Conservation (phyloP, 2,113 vertebrate genomes). For the Isichthys henryi region DNA sequence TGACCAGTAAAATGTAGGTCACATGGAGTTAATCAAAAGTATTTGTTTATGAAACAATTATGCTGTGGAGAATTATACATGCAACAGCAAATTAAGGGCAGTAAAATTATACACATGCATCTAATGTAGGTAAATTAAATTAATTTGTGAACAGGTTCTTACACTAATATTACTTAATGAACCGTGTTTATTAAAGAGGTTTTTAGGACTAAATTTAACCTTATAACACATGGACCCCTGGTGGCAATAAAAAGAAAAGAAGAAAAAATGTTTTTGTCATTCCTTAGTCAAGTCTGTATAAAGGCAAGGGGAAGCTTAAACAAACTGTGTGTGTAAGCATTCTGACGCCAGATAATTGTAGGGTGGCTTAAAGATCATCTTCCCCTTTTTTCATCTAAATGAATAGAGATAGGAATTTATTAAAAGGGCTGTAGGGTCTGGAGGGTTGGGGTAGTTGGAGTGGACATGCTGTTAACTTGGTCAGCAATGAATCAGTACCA, state of each 20-base stretch:
- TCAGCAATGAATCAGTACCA: slow-evolving; percentile 20
- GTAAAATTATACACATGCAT: neutral
- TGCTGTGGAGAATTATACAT: neutral
- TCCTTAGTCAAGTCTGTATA: slow-evolving; percentile 30
- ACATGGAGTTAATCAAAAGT: neutral
- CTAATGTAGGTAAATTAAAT: neutral
- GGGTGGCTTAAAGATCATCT: slow-evolving; percentile 57
- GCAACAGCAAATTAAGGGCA: neutral
- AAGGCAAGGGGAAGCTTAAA: slow-evolving; percentile 55
- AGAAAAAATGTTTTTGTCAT: neutral
- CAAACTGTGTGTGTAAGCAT: slow-evolving; percentile 62
- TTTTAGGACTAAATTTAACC: neutral
- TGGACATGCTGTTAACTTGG: slow-evolving; percentile 37
- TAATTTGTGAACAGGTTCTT: neutral
- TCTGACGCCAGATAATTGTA: slow-evolving; percentile 66
- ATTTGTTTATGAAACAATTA: neutral
- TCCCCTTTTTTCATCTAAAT: slow-evolving; percentile 17
- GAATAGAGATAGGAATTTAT: slow-evolving; percentile 26
- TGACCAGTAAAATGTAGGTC: neutral
- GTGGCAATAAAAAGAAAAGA: neutral
- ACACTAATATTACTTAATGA: slow-evolving; percentile 8
- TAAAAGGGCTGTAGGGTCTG: neutral
- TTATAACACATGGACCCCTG: slow-evolving; percentile 13
- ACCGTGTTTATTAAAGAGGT: slow-evolving; percentile 15
- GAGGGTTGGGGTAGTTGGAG: neutral